phyloP scores from a whole-genome alignment of 1,140 invertebrate species.

The Himalopsyche phryganea region DNA sequence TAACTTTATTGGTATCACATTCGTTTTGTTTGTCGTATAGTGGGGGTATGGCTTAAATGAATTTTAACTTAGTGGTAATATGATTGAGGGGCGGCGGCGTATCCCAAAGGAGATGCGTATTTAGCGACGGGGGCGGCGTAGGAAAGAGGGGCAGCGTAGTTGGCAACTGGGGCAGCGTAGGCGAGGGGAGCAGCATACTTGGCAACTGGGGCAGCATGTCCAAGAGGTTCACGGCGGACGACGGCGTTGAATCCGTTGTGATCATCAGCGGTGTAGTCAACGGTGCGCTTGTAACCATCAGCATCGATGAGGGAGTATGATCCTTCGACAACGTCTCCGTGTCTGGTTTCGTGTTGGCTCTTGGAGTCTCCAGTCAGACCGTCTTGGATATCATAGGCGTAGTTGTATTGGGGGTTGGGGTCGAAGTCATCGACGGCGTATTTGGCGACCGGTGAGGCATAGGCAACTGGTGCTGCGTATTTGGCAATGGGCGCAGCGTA shows the following conservation, averaged over 20 bases:
- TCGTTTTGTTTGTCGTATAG: too few species aligned
- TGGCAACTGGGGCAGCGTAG: conserved; percentile 28
- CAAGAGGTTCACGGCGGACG: conserved; percentile 40
- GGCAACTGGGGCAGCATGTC: conserved; percentile 31
- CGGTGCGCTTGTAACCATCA: conserved; percentile 47
- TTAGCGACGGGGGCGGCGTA: conserved; percentile 32
- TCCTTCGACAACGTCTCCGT: conserved; percentile 63
- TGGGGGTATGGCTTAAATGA: too few species aligned
- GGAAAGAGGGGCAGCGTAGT: conserved; percentile 30
- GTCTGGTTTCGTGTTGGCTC: conserved; percentile 48
- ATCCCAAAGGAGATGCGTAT: conserved; percentile 29
- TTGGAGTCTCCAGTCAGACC: conserved; percentile 54
- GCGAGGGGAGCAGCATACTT: conserved; percentile 39
- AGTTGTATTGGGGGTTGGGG: conserved; percentile 61
- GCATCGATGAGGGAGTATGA: conserved; percentile 51
- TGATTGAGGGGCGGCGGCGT: conserved; percentile 10
- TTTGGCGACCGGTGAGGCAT: conserved; percentile 13
- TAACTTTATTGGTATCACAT: too few species aligned
- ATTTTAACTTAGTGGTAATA: neutral
- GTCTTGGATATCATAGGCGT: conserved; percentile 64
- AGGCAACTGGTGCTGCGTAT: conserved; percentile 34
- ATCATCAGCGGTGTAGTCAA: conserved; percentile 50
- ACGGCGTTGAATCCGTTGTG: conserved; percentile 51
- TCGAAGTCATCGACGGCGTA: conserved; percentile 42
- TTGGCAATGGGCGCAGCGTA: conserved; percentile 36